phyloP scores from a whole-genome alignment of 2,113 vertebrate species.

The Hoplias malabaricus region DNA sequence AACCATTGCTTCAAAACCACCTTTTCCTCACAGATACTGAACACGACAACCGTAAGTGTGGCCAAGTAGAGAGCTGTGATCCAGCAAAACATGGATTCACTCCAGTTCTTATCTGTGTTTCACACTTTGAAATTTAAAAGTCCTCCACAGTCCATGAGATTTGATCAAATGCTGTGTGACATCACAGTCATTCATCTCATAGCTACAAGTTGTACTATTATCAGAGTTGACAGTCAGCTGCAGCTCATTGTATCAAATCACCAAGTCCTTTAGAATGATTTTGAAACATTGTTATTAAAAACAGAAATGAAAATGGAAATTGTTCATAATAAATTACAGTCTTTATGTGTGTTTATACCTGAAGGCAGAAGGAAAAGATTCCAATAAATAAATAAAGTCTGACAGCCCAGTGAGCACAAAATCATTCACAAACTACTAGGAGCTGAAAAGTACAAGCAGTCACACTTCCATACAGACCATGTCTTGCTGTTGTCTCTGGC shows the following conservation, averaged over 20 bases:
- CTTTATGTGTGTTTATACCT: background rate
- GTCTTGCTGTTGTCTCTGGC: background rate
- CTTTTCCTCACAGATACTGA: too few species aligned
- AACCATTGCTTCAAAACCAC: too few species aligned
- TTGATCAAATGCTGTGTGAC: background rate
- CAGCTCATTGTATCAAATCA: background rate
- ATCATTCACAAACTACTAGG: slow-evolving; percentile 36
- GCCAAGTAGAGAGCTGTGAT: too few species aligned
- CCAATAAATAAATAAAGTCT: slow-evolving; percentile 13
- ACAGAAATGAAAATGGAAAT: background rate
- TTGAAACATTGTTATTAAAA: background rate
- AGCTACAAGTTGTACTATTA: background rate
- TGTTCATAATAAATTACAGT: background rate
- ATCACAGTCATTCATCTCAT: background rate
- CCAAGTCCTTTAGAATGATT: background rate
- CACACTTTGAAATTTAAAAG: too few species aligned
- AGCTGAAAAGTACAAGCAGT: background rate
- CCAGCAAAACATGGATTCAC: too few species aligned
- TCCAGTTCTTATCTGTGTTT: too few species aligned
- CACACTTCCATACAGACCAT: background rate
- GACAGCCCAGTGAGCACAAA: slow-evolving; percentile 16
- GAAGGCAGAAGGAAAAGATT: background rate
- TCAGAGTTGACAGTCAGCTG: background rate
- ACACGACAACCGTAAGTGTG: too few species aligned
- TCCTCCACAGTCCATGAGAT: background rate